Evolutionary conservation across 2,113 vertebrate genomes (phyloP).

Genomic region (Morphnarchus princeps): DNA sequence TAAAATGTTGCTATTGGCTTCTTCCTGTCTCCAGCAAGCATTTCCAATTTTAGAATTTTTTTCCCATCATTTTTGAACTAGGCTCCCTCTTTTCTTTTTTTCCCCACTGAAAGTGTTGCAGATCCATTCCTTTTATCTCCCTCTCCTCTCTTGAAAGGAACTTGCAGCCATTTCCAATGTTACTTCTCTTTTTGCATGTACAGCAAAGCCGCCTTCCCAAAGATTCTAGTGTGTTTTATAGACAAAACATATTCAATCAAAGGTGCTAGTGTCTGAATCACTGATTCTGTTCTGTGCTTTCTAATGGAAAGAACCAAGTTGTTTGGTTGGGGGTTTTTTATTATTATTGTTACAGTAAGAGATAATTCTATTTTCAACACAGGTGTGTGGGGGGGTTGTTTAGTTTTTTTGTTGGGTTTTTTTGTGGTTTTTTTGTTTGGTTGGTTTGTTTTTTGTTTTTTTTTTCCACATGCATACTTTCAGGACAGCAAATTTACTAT

Average conservation of each 20-base stretch:
- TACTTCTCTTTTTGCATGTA: neutral
- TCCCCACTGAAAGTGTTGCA: neutral
- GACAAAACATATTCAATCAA: neutral
- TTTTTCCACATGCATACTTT: neutral
- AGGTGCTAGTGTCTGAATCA: neutral
- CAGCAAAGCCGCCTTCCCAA: neutral
- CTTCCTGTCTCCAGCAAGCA: neutral
- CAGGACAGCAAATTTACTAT: neutral
- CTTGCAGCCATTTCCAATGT: neutral
- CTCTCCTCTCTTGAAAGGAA: neutral
- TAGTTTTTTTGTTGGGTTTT: rapidly evolving
- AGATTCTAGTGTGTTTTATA: neutral
- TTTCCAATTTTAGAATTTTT: slow-evolving; percentile 16
- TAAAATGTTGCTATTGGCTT: neutral
- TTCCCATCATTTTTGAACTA: neutral
- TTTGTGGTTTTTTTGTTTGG: neutral
- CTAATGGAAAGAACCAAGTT: neutral
- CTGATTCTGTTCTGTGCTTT: neutral
- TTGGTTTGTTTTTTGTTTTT: neutral
- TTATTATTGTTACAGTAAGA: neutral
- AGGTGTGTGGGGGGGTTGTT: neutral
- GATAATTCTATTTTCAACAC: neutral
- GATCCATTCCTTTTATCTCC: neutral
- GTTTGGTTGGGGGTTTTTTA: neutral
- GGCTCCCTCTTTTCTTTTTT: neutral